Evolutionary conservation across 1,140 invertebrate genomes (phyloP), one percentile per base, ranked within the genome.

Genomic region (Metopolophium dirhodum): DNA sequence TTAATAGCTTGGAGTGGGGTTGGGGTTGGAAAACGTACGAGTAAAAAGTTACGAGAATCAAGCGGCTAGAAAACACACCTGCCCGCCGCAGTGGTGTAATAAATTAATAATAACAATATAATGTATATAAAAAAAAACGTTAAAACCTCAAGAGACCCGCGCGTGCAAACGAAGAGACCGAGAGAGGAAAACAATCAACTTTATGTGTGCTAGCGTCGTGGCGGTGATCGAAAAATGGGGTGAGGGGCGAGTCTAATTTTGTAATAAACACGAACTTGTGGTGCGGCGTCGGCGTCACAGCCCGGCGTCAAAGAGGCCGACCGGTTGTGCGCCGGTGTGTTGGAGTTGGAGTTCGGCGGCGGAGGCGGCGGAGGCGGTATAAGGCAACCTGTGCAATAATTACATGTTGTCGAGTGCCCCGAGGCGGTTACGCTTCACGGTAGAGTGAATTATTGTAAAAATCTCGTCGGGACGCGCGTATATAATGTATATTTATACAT

Each of bases 221-320:
- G n/a, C 47, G 86, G n/a, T 9, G 57, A 54, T 35, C 57, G 90
- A 91, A 91, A 77, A 77, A 8, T 35, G n/a, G 77, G n/a, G n/a
- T n/a, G n/a, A n/a, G n/a, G n/a, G 41, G 47, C 23, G 90, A 89
- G 90, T 92, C 77, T 83, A 92, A 92, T 92, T 92, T 92, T 83
- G 90, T 92, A 92, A 92, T 85, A 77, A 92, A 92, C 90, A 93
- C 91, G 82, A 51, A 30, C 61, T 68, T 30, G 61, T 26, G 61
- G 49, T n/a, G n/a, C n/a, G n/a, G n/a, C n/a, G n/a, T n/a, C n/a
- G n/a, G n/a, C n/a, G n/a, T n/a, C n/a, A n/a, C n/a, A n/a, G n/a
- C n/a, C n/a, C n/a, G n/a, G n/a, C n/a, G n/a, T n/a, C n/a, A n/a
- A n/a, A n/a, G n/a, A n/a, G n/a, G n/a, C n/a, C n/a, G n/a, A n/a